Base-by-base conservation (phyloP, 2,888 invertebrate species). In the Polymixis flavicincta region DNA sequence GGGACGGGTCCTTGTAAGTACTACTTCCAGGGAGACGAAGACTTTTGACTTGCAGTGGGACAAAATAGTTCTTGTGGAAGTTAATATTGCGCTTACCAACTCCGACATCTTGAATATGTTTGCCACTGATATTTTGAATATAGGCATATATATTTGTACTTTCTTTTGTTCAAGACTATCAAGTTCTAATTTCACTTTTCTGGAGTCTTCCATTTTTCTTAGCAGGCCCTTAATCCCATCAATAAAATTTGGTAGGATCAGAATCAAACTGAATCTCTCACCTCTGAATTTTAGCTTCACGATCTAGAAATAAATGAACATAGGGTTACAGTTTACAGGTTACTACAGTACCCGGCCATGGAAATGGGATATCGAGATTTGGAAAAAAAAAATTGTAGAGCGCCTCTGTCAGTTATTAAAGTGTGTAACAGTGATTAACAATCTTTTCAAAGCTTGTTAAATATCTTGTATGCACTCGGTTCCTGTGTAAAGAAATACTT, bases 61-160 rank as follows among this genome's bases (percentile, higher is more conserved):
- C 9, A 14, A 11, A 17, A 32, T 14, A 28, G 25, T 11, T 4
- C 8, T 57, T 17, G 17, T 28, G 28, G 17, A 25, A 55, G 25
- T 25, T 22, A 25, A 55, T 48, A n/a, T 28, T 28, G 6, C 22
- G 17, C 71, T 83, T 75, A 86, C 86, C 72, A 52, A 52, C 54
- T 59, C 22, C 1, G 74, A 25, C 0, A 25, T 25, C 50, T 78
- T 85, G 13, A 85, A 60, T 42, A 25, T 68, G 48, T 78, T 80
- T 13, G 82, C 73, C 8, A 70, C 63, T 6, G 74, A 52, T 19
- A 80, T 13, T 0, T 74, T 63, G 22, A 87, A 57, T 59, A 67
- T 73, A 0, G 88, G 88, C 0, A 87, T 9, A n/a, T 11, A 57
- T 1, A 84, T 0, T 28, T 76, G 52, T 0, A 84, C 42, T 54